phyloP scores from a whole-genome alignment of 2,888 invertebrate genomes.

The Oxystoma pomonae region DNA sequence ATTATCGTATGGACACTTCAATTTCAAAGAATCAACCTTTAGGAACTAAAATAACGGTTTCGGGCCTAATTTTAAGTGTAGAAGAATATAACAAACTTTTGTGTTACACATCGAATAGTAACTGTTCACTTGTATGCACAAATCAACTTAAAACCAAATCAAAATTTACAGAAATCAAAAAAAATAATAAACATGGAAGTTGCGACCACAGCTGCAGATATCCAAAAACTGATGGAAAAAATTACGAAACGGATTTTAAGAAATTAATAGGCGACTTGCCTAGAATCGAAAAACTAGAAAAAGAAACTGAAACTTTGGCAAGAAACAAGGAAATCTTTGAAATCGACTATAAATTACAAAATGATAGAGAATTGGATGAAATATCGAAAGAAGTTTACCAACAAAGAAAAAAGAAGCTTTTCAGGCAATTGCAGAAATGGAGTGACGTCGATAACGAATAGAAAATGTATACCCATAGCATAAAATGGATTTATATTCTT shows the following conservation, averaged over 20 bases:
- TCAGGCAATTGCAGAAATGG: background rate
- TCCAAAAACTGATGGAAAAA: background rate
- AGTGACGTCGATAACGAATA: background rate
- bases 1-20: background rate
- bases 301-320: background rate
- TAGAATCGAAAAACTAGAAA: background rate
- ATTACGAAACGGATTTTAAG: background rate
- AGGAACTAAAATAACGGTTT: background rate
- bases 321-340: background rate
- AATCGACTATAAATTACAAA: background rate
- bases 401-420: background rate
- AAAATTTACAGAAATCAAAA: background rate
- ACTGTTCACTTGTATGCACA: background rate
- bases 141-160: background rate
- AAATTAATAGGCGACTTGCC: background rate
- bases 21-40: background rate
- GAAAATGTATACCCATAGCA: no score
- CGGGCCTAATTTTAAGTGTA: background rate
- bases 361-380: background rate
- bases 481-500: no score
- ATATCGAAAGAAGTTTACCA: background rate
- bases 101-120: background rate
- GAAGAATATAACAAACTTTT: background rate
- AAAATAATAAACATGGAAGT: background rate
- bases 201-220: background rate